A percentile compares a stretch with the other conserved stretches of the same genome.
Conservation (phyloP, 2,888 invertebrate species). For the Leucozona laternaria region DNA sequence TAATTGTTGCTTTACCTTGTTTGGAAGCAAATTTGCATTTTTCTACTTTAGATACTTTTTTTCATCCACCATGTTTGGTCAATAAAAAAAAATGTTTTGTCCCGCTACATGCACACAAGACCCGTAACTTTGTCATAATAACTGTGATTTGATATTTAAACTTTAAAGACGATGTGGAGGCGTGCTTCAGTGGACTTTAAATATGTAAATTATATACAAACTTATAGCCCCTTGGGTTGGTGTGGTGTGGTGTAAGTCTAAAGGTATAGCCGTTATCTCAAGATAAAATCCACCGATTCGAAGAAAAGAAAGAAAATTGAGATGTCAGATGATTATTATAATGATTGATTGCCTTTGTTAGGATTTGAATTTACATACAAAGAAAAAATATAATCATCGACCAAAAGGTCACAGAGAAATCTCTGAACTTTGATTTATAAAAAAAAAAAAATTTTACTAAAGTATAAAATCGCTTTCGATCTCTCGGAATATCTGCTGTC, state of each 20-base stretch:
- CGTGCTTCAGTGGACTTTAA: constrained; percentile 9
- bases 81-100: neutral
- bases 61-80: neutral
- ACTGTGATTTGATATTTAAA: constrained; percentile 16
- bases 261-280: neutral
- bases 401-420: constrained; percentile 4
- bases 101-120: constrained; percentile 8
- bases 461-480: neutral
- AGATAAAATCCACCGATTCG: neutral
- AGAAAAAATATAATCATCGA: neutral
- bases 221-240: neutral
- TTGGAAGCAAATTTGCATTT: constrained; percentile 12
- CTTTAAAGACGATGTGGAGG: neutral
- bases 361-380: constrained; percentile 3
- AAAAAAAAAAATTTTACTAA: neutral
- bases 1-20: constrained; percentile 24
- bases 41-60: constrained; percentile 6
- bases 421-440: neutral
- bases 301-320: constrained; percentile 14
- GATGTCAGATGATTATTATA: constrained; percentile 21
- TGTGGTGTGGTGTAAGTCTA: neutral
- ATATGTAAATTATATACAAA: constrained; percentile 17
- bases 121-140: neutral
- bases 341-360: constrained; percentile 37
- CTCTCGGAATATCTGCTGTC: neutral